Conservation (phyloP, 1,140 invertebrate species). For the Meloidogyne floridensis region DNA sequence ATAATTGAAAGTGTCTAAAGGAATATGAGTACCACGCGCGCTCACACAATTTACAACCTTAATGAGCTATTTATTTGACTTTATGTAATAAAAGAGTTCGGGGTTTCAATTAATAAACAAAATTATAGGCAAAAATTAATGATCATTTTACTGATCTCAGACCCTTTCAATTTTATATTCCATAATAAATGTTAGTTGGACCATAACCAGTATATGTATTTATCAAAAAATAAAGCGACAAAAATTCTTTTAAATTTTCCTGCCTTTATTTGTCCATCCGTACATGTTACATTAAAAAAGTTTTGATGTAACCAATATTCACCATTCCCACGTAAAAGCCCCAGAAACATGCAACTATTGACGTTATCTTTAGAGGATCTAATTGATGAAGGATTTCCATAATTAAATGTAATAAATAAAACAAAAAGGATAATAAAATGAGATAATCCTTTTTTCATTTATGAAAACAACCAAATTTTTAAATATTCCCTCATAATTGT, state of each 20-base stretch:
- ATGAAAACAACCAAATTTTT: not conserved
- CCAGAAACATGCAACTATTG: not conserved
- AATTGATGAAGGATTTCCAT: not conserved
- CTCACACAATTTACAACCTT: conserved; percentile 52
- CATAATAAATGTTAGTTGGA: too few species aligned
- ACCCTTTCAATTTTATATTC: too few species aligned
- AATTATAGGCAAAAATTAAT: too few species aligned
- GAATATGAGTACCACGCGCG: conserved; percentile 28
- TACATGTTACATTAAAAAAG: conserved; percentile 24
- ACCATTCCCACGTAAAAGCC: not conserved
- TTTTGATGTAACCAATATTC: conserved; percentile 15
- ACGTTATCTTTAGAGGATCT: not conserved
- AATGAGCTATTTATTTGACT: not conserved
- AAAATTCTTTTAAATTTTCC: not conserved
- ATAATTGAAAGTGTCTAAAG: conserved; percentile 45
- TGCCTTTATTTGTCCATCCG: conserved; percentile 20
- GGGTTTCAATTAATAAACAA: too few species aligned
- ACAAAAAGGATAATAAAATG: not conserved
- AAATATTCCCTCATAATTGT: too few species aligned
- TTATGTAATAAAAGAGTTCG: too few species aligned
- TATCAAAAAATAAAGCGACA: too few species aligned
- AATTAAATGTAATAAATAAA: not conserved
- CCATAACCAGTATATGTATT: too few species aligned
- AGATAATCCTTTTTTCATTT: not conserved
- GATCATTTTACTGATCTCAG: too few species aligned